These are phyloP conservation scores for Orius insidiosus DNA, from an alignment of 1,140 invertebrate genomes.

Conservation along the genomic window DNA sequence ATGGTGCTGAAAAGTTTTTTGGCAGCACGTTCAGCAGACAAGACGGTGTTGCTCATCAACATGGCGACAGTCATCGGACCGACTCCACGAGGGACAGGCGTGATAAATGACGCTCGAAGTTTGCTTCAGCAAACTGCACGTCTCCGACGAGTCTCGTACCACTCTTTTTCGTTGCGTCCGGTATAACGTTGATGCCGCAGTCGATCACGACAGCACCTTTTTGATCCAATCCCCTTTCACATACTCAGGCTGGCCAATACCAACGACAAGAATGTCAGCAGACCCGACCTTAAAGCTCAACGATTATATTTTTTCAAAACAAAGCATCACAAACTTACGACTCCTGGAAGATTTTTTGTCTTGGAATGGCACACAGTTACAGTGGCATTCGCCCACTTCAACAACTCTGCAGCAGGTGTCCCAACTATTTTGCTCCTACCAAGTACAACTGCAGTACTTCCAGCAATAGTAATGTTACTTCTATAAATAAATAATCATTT, in stretches of 20 bases:
- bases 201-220: constrained; percentile 98
- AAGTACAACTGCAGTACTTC: constrained; percentile 80
- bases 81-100: constrained; percentile 94
- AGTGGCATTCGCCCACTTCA: constrained; percentile 94
- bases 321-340: constrained; percentile 36
- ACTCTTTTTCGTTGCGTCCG: constrained; percentile 66
- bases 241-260: constrained; percentile 77
- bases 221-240: constrained; percentile 96
- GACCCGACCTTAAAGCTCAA: constrained; percentile 33
- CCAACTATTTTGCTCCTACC: constrained; percentile 97
- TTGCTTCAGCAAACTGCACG: constrained; percentile 72
- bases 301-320: constrained; percentile 6
- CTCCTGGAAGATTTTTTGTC: constrained; percentile 64
- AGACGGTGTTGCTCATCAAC: constrained; percentile 89
- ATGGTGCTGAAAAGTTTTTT: constrained; percentile 30
- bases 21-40: constrained; percentile 51
- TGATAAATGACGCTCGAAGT: constrained; percentile 71
- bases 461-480: constrained; percentile 59
- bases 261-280: constrained; percentile 94
- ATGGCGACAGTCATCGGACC: constrained; percentile 98
- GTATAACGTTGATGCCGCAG: constrained; percentile 91
- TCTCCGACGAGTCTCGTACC: constrained; percentile 85
- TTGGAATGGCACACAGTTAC: constrained; percentile 93
- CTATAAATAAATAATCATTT: constrained; percentile 23
- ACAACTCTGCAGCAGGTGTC: constrained; percentile 78